phyloP scores from a whole-genome alignment of 1,140 invertebrate genomes.

The Chrysopa pallens region DNA sequence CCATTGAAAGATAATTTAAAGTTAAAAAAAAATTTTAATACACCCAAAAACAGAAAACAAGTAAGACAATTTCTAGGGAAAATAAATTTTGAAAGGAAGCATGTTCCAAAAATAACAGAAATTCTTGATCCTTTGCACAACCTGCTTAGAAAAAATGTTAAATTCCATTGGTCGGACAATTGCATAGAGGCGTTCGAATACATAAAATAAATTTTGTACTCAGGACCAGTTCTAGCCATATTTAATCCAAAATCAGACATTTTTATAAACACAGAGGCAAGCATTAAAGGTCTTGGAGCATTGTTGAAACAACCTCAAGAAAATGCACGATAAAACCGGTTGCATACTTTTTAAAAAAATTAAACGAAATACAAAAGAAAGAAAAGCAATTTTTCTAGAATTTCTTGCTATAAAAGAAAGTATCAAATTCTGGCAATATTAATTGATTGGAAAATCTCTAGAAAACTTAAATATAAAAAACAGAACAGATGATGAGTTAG shows the following conservation, averaged over 20 bases:
- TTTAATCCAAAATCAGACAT: background rate
- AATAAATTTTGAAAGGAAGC: too few relatives aligned
- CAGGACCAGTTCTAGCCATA: too few relatives aligned
- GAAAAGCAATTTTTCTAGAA: constrained; percentile 19
- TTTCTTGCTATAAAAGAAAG: constrained; percentile 22
- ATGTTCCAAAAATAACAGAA: too few relatives aligned
- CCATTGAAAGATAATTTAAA: background rate
- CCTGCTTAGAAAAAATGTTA: background rate
- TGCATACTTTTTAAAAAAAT: constrained; percentile 17
- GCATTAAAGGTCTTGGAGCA: constrained; percentile 16
- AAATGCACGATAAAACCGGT: constrained; percentile 13
- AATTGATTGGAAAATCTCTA: constrained; percentile 17
- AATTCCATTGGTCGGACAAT: background rate
- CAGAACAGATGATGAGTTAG: constrained; percentile 16
- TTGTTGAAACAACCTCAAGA: constrained; percentile 16
- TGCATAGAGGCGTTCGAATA: background rate
- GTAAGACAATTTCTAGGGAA: too few relatives aligned
- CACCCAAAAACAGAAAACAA: too few relatives aligned
- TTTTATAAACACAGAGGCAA: background rate
- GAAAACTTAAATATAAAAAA: constrained; percentile 21
- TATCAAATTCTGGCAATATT: constrained; percentile 21
- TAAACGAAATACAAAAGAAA: constrained; percentile 17
- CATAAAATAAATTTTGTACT: background rate
- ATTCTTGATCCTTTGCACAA: background rate
- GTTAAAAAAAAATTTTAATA: background rate